Conservation (phyloP, 2,888 invertebrate species). For the Eilema depressum region DNA sequence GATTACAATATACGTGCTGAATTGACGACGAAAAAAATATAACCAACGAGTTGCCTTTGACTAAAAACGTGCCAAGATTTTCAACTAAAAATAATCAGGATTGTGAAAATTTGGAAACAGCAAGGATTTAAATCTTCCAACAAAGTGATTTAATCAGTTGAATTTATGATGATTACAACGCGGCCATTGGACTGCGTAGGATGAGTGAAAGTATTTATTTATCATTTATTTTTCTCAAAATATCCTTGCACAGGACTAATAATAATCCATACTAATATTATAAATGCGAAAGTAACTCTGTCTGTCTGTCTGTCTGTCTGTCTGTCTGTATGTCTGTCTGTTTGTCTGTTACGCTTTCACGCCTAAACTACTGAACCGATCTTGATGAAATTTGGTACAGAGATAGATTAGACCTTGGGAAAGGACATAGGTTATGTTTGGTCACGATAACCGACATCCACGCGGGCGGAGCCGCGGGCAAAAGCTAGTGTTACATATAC, state of each 20-base stretch:
- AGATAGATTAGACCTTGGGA: too few species aligned
- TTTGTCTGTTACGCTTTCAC: too few species aligned
- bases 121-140: conserved; percentile 18
- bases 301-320: too few species aligned
- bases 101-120: conserved; percentile 13
- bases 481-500: not conserved
- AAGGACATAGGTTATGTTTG: too few species aligned
- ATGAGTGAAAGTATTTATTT: conserved; percentile 20
- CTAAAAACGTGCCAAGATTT: conserved; percentile 19
- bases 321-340: too few species aligned
- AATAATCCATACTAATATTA: too few species aligned
- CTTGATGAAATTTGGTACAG: too few species aligned
- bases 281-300: too few species aligned
- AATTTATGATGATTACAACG: conserved; percentile 23
- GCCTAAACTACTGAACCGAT: too few species aligned
- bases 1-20: conserved; percentile 9
- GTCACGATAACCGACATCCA: too few species aligned
- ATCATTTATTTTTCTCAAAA: not conserved
- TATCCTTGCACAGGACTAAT: not conserved
- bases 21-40: not conserved
- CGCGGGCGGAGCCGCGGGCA: too few species aligned
- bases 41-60: conserved; percentile 13
- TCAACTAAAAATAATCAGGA: conserved; percentile 20
- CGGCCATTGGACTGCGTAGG: conserved; percentile 12
- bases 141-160: conserved; percentile 29